phyloP scores from a whole-genome alignment of 2,113 vertebrate genomes.

The Brachirus orientalis region DNA sequence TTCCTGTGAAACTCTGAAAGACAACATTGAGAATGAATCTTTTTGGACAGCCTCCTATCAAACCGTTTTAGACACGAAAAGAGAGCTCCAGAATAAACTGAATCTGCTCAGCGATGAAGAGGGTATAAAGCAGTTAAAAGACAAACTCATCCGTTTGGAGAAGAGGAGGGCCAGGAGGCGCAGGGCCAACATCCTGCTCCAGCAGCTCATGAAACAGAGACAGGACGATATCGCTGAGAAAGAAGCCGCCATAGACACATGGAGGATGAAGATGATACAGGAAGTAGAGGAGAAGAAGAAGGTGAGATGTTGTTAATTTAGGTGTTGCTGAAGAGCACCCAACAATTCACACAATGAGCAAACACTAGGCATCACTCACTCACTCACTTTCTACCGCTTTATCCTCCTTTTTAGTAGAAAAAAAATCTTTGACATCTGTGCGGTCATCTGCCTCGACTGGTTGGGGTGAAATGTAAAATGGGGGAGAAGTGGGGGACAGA shows the following conservation, averaged over 20 bases:
- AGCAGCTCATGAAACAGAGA: conserved; percentile 68
- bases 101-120: conserved; percentile 68
- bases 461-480: too few relatives aligned
- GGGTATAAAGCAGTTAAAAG: conserved; percentile 59
- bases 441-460: too few relatives aligned
- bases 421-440: too few relatives aligned
- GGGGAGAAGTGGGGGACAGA: too few relatives aligned
- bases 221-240: conserved; percentile 75
- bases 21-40: conserved; percentile 60
- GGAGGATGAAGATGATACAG: conserved; percentile 87
- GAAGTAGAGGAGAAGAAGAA: conserved; percentile 90
- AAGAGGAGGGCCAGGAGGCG: conserved; percentile 80
- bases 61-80: conserved; percentile 47
- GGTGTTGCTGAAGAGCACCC: too few relatives aligned
- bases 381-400: too few relatives aligned
- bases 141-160: conserved; percentile 68
- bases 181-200: conserved; percentile 67
- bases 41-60: conserved; percentile 72
- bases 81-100: conserved; percentile 68
- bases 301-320: conserved; percentile 69
- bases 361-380: too few relatives aligned
- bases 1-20: conserved; percentile 72
- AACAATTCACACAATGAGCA: too few relatives aligned
- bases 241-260: conserved; percentile 87
- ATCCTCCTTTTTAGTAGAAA: too few relatives aligned